A percentile compares a stretch with the other conserved stretches of the same genome.
Conservation (phyloP, 1,140 invertebrate genomes). For the Xylocopa sonorina region DNA sequence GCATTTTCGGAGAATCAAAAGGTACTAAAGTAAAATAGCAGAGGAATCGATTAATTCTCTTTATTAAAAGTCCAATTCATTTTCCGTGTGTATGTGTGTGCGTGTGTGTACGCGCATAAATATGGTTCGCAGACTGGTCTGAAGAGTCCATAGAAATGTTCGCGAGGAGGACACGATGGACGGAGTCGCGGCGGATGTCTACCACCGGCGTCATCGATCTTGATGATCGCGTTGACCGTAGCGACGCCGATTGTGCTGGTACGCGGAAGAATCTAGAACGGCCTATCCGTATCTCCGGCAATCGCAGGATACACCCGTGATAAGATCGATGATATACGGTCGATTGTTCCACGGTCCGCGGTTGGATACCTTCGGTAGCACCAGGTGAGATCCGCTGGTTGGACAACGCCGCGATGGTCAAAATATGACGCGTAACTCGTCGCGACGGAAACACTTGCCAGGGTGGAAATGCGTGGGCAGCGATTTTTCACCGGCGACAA, state of each 20-base stretch:
- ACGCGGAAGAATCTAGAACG: conserved; percentile 27
- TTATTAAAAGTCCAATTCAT: too few relatives aligned
- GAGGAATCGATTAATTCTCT: too few relatives aligned
- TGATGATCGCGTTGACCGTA: conserved; percentile 14
- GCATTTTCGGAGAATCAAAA: too few relatives aligned
- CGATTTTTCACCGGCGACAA: conserved; percentile 42
- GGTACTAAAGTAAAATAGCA: too few relatives aligned
- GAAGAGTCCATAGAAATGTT: conserved; percentile 22
- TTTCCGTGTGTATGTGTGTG: too few relatives aligned
- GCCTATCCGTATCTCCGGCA: conserved; percentile 25
- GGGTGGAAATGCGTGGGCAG: neutral
- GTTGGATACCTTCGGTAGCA: conserved; percentile 7
- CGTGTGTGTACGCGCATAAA: too few relatives aligned
- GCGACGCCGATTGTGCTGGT: conserved; percentile 28
- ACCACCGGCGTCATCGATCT: conserved; percentile 36
- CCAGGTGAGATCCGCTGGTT: conserved; percentile 12
- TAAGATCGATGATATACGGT: conserved; percentile 41
- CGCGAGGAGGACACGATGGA: neutral
- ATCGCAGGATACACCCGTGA: conserved; percentile 33
- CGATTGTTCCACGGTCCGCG: conserved; percentile 32
- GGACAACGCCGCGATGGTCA: conserved; percentile 15
- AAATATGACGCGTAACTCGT: conserved; percentile 31
- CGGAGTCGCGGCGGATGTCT: conserved; percentile 5
- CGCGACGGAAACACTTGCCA: neutral
- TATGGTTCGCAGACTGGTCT: too few relatives aligned